Evolutionary conservation across 1,140 invertebrate species (phyloP), one percentile per base, ranked within the genome.

Genomic region (Drosophila truncata): DNA sequence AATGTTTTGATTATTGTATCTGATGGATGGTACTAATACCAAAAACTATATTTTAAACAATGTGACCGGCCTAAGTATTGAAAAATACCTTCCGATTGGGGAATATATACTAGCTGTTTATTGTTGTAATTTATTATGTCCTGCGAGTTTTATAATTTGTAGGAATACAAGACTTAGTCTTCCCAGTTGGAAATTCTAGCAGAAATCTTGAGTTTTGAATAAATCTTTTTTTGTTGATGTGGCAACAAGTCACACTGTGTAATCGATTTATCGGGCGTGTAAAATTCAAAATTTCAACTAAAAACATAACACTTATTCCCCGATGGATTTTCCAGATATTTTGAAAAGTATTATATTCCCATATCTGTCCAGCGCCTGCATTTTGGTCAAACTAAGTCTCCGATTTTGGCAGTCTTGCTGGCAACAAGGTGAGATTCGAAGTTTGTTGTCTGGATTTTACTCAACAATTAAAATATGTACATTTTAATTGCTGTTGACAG

Each of bases 211-310:
- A 11, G 4, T 29, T 49, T 29, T 5, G 10, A 49, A n/a, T 29
- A n/a, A n/a, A n/a, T n/a, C 11, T 49, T 6, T 14, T 11, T 11
- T 4, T 9, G n/a, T 29, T 27, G 9, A 50, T 50, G 27, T 31
- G 49, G 49, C n/a, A 18, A 2, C n/a, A 14, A 11, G 18, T 18
- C 1, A 13, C 27, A 20, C 3, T 8, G 3, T 20, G 20, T 31
- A n/a, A 52, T 69, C 66, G 46, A 33, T 10, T 9, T 59, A 35
- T 44, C 39, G 27, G 52, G 42, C 14, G 62, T 20, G 27, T n/a
- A 72, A 59, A 72, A 29, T 72, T 72, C 66, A 71, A 72, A 72
- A 49, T n/a, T 5, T 23, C 11, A 9, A 20, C 20, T 14, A 18
- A 1, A 9, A 6, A 20, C 14, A 33, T 29, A 11, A 39, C 18